Evolutionary conservation across 2,888 invertebrate species (phyloP), one percentile per base, ranked within the genome.

Genomic region (Pocota personata): DNA sequence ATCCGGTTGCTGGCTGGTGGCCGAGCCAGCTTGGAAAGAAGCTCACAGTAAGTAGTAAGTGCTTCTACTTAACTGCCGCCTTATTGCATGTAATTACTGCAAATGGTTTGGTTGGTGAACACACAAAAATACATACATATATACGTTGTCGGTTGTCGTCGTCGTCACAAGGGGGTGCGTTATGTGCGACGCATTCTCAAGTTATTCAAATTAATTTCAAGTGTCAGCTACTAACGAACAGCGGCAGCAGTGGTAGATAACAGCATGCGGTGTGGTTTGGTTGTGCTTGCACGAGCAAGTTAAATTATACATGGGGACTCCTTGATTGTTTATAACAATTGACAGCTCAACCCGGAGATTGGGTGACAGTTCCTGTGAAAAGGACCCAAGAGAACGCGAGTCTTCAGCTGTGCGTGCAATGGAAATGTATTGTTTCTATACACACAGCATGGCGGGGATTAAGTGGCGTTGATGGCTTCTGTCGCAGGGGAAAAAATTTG

Each of bases 51-150:
- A 67, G 78, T 43, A 52, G 52, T 58, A 40, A 73, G 67, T 84
- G 79, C 62, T 75, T 69, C 67, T 43, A 57, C 76, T 86, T 82
- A 60, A 86, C 82, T 66, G 67, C 71, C 82, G 48, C 72, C 72
- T 82, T 82, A 82, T 86, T 86, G 86, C 82, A 86, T 86, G 86
- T 86, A 82, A 86, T 86, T 86, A 86, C 86, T 72, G 76, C 82
- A 82, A 86, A 86, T 77, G 86, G 76, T 24, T 32, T 52, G 19
- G 78, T 14, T 48, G 37, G 30, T 40, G 48, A 24, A 37, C 19
- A 16, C 19, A 12, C n/a, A n/a, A n/a, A n/a, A n/a, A n/a, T n/a
- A n/a, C 24, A 14, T 48, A 35, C 16, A 48, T 30, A 12, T 48
- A 8, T 50, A n/a, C 40, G 24, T 43, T 58, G 48, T 24, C 60